Evolutionary conservation across 2,888 invertebrate genomes (phyloP), one percentile per base, ranked within the genome.

Genomic region (Mylabris sibirica): DNA sequence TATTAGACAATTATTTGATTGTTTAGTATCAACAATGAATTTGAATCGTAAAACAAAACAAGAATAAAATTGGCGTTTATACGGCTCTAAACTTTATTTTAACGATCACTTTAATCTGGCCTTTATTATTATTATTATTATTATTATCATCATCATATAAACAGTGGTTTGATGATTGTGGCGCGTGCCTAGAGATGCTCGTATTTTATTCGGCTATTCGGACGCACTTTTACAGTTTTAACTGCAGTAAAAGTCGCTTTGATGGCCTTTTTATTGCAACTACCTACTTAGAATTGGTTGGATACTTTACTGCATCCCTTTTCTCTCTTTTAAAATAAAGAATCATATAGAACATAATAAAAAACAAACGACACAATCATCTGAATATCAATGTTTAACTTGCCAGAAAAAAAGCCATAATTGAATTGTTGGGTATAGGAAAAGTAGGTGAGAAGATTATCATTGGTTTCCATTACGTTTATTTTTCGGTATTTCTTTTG

Each of bases 171-270:
- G 79, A 79, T 78, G 80, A 81, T 79, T 78, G 80, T 73, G 81
- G 79, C 83, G 79, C 83, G 83, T 82, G 83, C 82, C 82, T 84
- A 84, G 83, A 81, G 76, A 80, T 78, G 79, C 76, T 80, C 80
- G 81, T 83, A 81, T 82, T 82, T 83, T 82, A 81, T 82, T 81
- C 78, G 80, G 79, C 81, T 79, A 79, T 82, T 80, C 75, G 81
- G 83, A 84, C 84, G 83, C 84, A 84, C 82, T 84, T 82, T 83
- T 83, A 84, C 83, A 83, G 82, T 85, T 85, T 84, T 83, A 84
- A 84, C 82, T 83, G 84, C 82, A 82, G 81, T 84, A 85, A 84
- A 85, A 84, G 83, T 83, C 84, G 76, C 77, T 84, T 85, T 85
- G 84, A 84, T 83, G 84, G 80, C 80, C 79, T 77, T 85, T 85